Evolutionary conservation across 2,113 vertebrate genomes (phyloP), one percentile per base, ranked within the genome.

Genomic region (Phalacrocorax aristotelis): DNA sequence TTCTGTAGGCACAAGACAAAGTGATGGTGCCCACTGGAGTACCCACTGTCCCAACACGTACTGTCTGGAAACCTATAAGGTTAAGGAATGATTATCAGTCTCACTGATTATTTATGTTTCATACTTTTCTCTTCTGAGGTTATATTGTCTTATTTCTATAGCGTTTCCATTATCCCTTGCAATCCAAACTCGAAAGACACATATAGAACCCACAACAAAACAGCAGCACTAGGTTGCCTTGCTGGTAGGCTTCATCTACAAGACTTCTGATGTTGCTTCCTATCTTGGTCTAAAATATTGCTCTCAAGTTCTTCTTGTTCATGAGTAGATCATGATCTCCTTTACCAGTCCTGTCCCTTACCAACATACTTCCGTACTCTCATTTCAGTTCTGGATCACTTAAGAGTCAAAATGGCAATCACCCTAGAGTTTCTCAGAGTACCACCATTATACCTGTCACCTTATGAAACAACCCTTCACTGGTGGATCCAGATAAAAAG

Each of bases 1-100:
- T 99, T 98, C 99, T 99, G 96, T 99, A 99, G 75, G 99, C 99
- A 96, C 99, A 99, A 17, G 99, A 99, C 82, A 99, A 98, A 29
- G 99, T 99, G 89, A 99, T 98, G 40, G 99, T 99, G 81, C 99
- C 99, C 13, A 99, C 98, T 9, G 99, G 99, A 7, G 99, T 99
- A 57, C 99, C 99, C 42, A 99, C 99, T 38, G 99, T 98, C 26
- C 99, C 99, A 69, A 99, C 99, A 54, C 99, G 99, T 76, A 99
- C 99, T 29, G 99, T 99, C 97, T 99, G 99, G 95, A 99, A 99
- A 87, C 99, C 99, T 99, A 15, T 26, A 49, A 81, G 77, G 51
- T 93, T 91, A 97, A 97, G 61, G 65, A 90, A 70, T 23, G 10
- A 58, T 87, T 83, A 94, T 87, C 58, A 92, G 68, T 75, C 83